A percentile compares a stretch with the other conserved stretches of the same genome.
phyloP scores from a whole-genome alignment of 2,888 invertebrate genomes.

The Diaprepes abbreviatus region DNA sequence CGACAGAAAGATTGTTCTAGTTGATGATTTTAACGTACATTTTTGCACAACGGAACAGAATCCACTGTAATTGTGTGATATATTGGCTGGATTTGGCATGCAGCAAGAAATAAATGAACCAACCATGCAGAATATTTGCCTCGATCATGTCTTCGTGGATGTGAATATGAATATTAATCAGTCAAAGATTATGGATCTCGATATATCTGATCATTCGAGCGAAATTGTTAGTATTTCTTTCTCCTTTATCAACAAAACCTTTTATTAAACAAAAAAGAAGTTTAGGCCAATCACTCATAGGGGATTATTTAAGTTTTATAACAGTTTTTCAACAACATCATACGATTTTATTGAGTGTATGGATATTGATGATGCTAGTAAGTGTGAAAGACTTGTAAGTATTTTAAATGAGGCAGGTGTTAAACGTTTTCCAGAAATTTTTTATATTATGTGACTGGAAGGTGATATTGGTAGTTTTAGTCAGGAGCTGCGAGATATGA shows the following conservation, averaged over 20 bases:
- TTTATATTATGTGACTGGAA: too few relatives aligned
- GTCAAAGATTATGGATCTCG: not conserved
- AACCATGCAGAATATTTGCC: not conserved
- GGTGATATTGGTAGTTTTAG: too few relatives aligned
- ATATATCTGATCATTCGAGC: not conserved
- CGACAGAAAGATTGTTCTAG: not conserved
- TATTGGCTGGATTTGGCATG: not conserved
- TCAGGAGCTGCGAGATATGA: too few relatives aligned
- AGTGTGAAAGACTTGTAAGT: too few relatives aligned
- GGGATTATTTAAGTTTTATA: not conserved
- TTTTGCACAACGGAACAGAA: not conserved
- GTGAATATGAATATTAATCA: not conserved
- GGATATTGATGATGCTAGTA: too few relatives aligned
- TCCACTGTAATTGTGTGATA: not conserved
- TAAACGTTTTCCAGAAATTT: too few relatives aligned
- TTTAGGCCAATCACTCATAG: not conserved
- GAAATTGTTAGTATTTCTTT: not conserved
- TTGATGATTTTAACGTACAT: not conserved
- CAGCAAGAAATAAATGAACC: not conserved
- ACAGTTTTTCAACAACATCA: not conserved
- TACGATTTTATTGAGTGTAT: not conserved
- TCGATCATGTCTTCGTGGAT: not conserved
- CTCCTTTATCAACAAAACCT: not conserved
- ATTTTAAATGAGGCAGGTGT: too few relatives aligned
- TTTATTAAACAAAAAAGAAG: too few relatives aligned